A percentile compares a stretch with the other conserved stretches of the same genome.
These are phyloP conservation scores for Leptinotarsa haldemani DNA, from an alignment of 2,888 invertebrate genomes.

Conservation along the genomic window DNA sequence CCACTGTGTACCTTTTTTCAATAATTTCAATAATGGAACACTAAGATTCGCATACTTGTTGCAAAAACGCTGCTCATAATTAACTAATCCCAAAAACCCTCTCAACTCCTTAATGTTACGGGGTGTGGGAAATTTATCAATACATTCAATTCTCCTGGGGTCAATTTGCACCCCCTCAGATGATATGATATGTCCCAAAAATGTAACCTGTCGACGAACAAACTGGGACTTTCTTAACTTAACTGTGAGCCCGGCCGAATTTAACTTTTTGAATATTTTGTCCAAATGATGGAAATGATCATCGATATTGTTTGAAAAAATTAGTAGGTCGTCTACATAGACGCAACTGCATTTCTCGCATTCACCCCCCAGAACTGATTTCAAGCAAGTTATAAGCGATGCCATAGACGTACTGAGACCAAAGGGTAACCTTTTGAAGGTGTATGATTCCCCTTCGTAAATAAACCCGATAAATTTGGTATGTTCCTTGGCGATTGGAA, in stretches of 20 bases:
- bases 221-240: slow-evolving; percentile 30
- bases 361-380: slow-evolving; percentile 13
- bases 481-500: slow-evolving; percentile 32
- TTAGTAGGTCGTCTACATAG: slow-evolving; percentile 29
- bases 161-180: slow-evolving; percentile 22
- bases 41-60: slow-evolving; percentile 22
- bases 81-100: slow-evolving; percentile 30
- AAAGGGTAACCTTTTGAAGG: slow-evolving; percentile 19
- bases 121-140: slow-evolving; percentile 30
- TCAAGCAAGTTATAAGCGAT: slow-evolving; percentile 25
- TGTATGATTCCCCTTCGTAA: slow-evolving; percentile 39
- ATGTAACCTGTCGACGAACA: slow-evolving; percentile 10
- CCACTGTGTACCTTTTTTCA: slow-evolving; percentile 30
- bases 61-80: slow-evolving; percentile 32
- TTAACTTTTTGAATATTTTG: slow-evolving; percentile 22
- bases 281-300: slow-evolving; percentile 21
- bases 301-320: slow-evolving; percentile 13
- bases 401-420: slow-evolving; percentile 28
- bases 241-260: slow-evolving; percentile 23
- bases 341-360: not conserved
- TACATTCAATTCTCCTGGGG: slow-evolving; percentile 23
- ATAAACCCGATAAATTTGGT: slow-evolving; percentile 42
- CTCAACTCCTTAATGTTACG: slow-evolving; percentile 30
- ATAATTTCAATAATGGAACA: slow-evolving; percentile 9
- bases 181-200: slow-evolving; percentile 27